Conservation (phyloP, 2,113 vertebrate species). For the Apteryx owenii region DNA sequence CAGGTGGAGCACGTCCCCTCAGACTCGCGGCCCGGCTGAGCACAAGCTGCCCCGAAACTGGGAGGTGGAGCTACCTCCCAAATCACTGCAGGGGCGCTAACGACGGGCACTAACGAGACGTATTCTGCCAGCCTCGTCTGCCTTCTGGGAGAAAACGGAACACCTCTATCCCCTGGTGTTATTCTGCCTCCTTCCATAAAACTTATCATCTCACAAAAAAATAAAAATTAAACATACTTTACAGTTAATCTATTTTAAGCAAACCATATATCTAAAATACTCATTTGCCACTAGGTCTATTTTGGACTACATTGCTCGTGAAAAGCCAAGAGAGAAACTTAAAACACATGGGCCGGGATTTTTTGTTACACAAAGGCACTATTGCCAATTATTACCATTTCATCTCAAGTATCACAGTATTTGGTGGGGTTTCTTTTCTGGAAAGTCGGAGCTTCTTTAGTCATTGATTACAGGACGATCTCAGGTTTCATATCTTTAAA, state of each 20-base stretch:
- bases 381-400: background rate
- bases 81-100: background rate
- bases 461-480: background rate
- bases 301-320: background rate
- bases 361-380: background rate
- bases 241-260: background rate
- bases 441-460: background rate
- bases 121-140: background rate
- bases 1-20: background rate
- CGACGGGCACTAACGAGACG: background rate
- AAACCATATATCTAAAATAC: background rate
- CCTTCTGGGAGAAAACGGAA: background rate
- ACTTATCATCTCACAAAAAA: background rate
- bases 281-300: background rate
- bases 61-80: no score
- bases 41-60: background rate
- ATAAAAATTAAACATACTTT: background rate
- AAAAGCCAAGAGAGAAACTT: background rate
- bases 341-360: background rate
- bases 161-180: background rate
- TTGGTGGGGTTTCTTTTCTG: background rate
- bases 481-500: background rate
- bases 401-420: rapidly evolving
- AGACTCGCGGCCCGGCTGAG: background rate
- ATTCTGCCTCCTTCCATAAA: background rate